phyloP scores from a whole-genome alignment of 1,140 invertebrate species.

The Sarcophaga bullata region DNA sequence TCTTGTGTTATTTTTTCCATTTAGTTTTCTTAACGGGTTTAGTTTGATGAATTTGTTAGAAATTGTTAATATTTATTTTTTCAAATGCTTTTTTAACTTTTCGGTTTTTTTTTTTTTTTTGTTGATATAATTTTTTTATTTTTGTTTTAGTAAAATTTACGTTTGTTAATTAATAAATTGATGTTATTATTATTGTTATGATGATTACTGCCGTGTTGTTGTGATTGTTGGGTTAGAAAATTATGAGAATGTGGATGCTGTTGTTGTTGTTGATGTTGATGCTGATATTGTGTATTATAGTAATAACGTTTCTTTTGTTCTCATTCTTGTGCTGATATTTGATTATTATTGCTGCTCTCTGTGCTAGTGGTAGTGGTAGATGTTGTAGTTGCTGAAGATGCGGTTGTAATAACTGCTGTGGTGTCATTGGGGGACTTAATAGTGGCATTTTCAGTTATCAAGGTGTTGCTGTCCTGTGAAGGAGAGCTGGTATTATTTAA shows the following conservation, averaged over 20 bases:
- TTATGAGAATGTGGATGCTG: slow-evolving; percentile 22
- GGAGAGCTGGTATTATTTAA: background rate
- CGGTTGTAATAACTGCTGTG: background rate
- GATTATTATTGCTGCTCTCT: slow-evolving; percentile 38
- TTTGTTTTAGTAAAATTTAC: slow-evolving; percentile 25
- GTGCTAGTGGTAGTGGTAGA: background rate
- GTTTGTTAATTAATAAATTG: slow-evolving; percentile 38
- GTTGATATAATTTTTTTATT: no score
- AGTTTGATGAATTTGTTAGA: slow-evolving; percentile 2
- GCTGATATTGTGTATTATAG: slow-evolving; percentile 36
- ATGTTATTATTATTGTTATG: slow-evolving; percentile 32
- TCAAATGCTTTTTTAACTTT: background rate
- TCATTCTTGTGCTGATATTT: slow-evolving; percentile 40
- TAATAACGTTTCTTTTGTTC: slow-evolving; percentile 36
- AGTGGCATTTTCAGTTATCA: background rate
- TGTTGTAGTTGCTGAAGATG: background rate
- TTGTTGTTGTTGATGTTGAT: slow-evolving; percentile 7
- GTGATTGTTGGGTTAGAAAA: background rate
- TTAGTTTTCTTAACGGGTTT: no score
- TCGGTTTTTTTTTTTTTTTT: background rate
- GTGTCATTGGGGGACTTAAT: background rate
- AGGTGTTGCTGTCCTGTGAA: background rate
- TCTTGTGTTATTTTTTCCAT: no score
- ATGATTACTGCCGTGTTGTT: slow-evolving; percentile 6
- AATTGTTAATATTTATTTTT: background rate